Conservation (phyloP, 2,113 vertebrate genomes). For the Chlamydotis undulata region DNA sequence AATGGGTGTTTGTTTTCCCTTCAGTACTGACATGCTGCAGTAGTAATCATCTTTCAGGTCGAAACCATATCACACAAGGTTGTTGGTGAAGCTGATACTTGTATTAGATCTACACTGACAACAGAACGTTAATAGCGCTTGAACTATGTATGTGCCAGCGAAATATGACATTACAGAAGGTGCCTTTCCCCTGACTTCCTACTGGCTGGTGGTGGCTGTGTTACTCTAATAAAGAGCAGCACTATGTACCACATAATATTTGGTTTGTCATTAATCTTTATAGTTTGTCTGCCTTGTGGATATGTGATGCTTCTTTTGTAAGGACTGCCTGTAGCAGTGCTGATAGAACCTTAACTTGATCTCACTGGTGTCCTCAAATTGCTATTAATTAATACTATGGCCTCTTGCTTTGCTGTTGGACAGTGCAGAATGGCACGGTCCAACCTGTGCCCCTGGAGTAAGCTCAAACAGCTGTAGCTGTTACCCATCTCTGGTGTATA, state of each 20-base stretch:
- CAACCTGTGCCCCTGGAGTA: background rate
- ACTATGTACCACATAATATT: fast-evolving
- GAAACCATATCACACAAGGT: background rate
- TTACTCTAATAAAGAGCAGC: background rate
- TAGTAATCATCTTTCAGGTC: background rate
- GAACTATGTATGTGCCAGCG: background rate
- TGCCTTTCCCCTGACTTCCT: background rate
- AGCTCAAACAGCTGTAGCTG: background rate
- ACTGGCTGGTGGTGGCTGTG: background rate
- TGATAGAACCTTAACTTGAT: background rate
- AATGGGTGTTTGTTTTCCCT: background rate
- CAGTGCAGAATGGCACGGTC: background rate
- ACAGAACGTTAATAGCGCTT: background rate
- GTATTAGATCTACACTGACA: background rate
- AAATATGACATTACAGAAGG: background rate
- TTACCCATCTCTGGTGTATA: background rate
- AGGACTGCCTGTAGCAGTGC: background rate
- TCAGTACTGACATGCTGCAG: background rate
- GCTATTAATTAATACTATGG: background rate
- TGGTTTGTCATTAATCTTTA: background rate
- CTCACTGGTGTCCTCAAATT: background rate
- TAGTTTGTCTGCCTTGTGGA: background rate
- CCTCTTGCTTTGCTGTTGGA: background rate
- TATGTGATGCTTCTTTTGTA: background rate
- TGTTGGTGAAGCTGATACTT: background rate